These are phyloP conservation scores for Lobophora halterata DNA, from an alignment of 2,888 invertebrate species.

Conservation along the genomic window DNA sequence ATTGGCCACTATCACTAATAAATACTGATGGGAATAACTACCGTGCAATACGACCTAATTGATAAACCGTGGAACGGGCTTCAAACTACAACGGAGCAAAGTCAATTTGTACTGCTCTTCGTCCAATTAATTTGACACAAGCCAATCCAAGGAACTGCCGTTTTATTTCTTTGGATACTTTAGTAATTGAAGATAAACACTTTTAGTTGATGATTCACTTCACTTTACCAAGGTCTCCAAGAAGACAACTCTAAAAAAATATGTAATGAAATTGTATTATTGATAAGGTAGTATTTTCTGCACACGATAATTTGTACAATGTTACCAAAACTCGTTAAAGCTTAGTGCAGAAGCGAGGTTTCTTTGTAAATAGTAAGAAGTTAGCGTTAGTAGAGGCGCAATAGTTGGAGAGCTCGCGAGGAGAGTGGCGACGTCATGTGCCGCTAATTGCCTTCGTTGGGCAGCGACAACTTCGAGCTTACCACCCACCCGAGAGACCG, in stretches of 20 bases:
- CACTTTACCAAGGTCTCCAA: too few relatives aligned
- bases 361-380: slow-evolving; percentile 34
- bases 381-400: slow-evolving; percentile 36
- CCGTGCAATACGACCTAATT: slow-evolving; percentile 60
- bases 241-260: slow-evolving; percentile 3
- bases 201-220: too few relatives aligned
- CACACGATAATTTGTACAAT: slow-evolving; percentile 11
- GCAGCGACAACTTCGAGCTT: slow-evolving; percentile 36
- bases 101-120: slow-evolving; percentile 52
- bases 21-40: slow-evolving; percentile 53
- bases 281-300: slow-evolving; percentile 5
- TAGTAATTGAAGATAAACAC: slow-evolving; percentile 1
- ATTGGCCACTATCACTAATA: slow-evolving; percentile 57
- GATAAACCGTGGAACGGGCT: slow-evolving; percentile 49
- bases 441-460: slow-evolving; percentile 65
- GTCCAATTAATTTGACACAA: slow-evolving; percentile 60
- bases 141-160: slow-evolving; percentile 37
- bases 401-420: slow-evolving; percentile 46
- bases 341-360: slow-evolving; percentile 14
- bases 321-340: slow-evolving; percentile 12
- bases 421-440: slow-evolving; percentile 58
- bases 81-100: slow-evolving; percentile 36
- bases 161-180: slow-evolving; percentile 26
- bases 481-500: slow-evolving; percentile 9
- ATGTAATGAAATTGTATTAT: slow-evolving; percentile 12